phyloP scores from a whole-genome alignment of 2,113 vertebrate genomes.

The Centropristis striata region DNA sequence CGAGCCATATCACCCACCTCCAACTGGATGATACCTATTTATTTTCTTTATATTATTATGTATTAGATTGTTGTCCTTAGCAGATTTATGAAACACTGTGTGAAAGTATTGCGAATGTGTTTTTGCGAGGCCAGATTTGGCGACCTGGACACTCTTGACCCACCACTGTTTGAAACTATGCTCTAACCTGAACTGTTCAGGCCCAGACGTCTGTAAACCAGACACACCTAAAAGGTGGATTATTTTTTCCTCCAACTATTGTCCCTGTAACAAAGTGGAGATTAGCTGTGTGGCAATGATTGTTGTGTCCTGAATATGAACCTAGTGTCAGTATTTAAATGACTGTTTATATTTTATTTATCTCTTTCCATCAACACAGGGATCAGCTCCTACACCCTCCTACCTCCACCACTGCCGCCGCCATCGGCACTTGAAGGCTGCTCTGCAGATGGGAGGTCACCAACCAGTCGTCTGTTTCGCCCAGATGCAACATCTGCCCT shows the following conservation, averaged over 20 bases:
- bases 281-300: background rate
- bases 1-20: too few species aligned
- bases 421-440: slow-evolving; percentile 46
- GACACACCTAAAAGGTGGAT: slow-evolving; percentile 1
- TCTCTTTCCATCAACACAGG: slow-evolving; percentile 64
- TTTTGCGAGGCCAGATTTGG: background rate
- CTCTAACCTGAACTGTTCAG: background rate
- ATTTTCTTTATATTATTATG: too few species aligned
- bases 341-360: background rate
- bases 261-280: background rate
- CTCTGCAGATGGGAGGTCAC: slow-evolving; percentile 75
- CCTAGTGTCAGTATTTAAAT: background rate
- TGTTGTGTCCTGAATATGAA: background rate
- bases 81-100: background rate
- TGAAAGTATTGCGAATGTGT: background rate
- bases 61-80: background rate
- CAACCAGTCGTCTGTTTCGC: slow-evolving; percentile 39
- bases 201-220: background rate
- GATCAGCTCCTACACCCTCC: slow-evolving; percentile 56
- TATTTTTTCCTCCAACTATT: background rate
- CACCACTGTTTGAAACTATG: background rate
- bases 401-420: slow-evolving; percentile 31
- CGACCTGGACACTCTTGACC: background rate
- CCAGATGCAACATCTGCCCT: slow-evolving; percentile 55
- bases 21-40: background rate